Evolutionary conservation across 2,113 vertebrate species (phyloP).

Genomic region (Pica pica): DNA sequence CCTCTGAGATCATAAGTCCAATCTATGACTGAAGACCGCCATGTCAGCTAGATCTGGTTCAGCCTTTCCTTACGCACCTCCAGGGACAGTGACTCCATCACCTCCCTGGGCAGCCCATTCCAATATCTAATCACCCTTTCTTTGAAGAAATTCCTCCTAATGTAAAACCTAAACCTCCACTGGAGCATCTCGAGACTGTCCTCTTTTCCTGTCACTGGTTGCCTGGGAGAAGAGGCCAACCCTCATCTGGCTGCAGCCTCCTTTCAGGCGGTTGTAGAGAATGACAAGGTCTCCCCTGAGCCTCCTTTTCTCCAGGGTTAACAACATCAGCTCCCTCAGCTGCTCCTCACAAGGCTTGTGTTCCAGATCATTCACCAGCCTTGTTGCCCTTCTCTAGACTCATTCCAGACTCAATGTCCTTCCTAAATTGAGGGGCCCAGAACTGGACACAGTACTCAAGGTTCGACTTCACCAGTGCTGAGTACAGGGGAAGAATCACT

Average conservation of each 20-base stretch:
- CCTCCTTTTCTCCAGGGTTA: background rate
- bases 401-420: background rate
- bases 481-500: background rate
- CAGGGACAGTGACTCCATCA: background rate
- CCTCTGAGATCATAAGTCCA: background rate
- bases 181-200: background rate
- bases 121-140: background rate
- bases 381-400: background rate
- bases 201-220: background rate
- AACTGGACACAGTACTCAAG: background rate
- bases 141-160: background rate
- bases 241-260: background rate
- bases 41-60: background rate
- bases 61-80: background rate
- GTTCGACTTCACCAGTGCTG: fast-evolving
- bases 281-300: background rate
- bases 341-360: background rate
- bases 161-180: background rate
- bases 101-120: background rate
- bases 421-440: background rate
- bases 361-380: background rate
- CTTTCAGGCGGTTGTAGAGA: background rate
- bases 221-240: background rate
- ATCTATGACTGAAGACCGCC: background rate
- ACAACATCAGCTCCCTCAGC: background rate